Conservation (phyloP, 2,888 invertebrate species). For the Yponomeuta malinellus region DNA sequence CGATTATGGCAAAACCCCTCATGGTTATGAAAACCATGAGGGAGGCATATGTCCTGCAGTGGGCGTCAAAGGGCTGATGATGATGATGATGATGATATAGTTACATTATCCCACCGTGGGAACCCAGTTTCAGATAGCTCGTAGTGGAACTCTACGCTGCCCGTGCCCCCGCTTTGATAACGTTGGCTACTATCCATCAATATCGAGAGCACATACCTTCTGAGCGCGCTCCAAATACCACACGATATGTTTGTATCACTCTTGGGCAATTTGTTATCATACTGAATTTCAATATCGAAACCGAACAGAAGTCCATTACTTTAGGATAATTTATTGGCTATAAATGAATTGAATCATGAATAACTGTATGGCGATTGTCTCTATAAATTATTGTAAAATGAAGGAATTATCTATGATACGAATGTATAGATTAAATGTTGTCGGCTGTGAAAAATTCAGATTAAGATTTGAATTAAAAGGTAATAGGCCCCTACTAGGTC, state of each 20-base stretch:
- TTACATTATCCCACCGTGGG: too few relatives aligned
- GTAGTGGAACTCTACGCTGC: background rate
- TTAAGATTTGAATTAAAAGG: background rate
- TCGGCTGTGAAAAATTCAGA: too few relatives aligned
- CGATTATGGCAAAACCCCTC: too few relatives aligned
- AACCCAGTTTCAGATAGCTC: background rate
- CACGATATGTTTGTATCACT: conserved; percentile 4
- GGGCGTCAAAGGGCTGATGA: too few relatives aligned
- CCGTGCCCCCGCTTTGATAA: background rate
- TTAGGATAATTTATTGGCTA: background rate
- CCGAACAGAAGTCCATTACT: background rate
- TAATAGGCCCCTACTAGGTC: background rate
- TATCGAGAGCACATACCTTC: conserved; percentile 9
- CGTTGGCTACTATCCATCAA: conserved; percentile 10
- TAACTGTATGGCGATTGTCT: background rate
- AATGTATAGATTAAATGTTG: background rate
- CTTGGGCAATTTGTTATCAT: conserved; percentile 8
- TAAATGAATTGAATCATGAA: background rate
- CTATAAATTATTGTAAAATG: background rate
- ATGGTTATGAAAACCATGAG: too few relatives aligned
- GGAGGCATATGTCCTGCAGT: too few relatives aligned
- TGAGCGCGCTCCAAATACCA: conserved; percentile 9
- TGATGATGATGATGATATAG: too few relatives aligned
- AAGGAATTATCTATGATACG: background rate
- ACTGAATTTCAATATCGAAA: background rate